A percentile compares a stretch with the other conserved stretches of the same genome.
These are phyloP conservation scores for Lydus trimaculatus DNA, from an alignment of 2,888 invertebrate species.

Conservation along the genomic window DNA sequence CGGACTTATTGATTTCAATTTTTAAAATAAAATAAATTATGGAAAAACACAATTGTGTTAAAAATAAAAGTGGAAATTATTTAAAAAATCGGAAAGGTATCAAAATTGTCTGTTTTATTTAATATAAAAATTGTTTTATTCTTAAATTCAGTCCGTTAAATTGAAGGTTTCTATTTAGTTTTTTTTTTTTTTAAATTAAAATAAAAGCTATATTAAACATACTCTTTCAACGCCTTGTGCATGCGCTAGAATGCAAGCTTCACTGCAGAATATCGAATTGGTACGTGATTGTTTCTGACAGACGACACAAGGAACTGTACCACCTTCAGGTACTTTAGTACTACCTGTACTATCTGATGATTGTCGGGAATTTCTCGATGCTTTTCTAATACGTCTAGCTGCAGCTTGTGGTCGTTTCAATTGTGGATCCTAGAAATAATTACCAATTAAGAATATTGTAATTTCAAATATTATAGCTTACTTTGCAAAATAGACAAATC, in stretches of 20 bases:
- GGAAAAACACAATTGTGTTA: background rate
- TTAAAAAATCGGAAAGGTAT: background rate
- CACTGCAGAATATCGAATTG: constrained; percentile 90
- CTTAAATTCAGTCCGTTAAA: constrained; percentile 10
- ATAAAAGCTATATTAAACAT: constrained; percentile 26
- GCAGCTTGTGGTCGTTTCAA: constrained; percentile 57
- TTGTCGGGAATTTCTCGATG: constrained; percentile 52
- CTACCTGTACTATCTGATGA: constrained; percentile 53
- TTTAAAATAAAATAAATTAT: background rate
- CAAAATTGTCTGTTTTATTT: constrained; percentile 12
- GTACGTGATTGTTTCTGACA: constrained; percentile 78
- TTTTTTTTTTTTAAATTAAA: background rate
- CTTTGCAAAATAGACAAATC: constrained; percentile 87
- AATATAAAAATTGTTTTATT: constrained; percentile 8
- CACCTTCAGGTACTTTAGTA: constrained; percentile 30
- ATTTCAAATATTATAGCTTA: constrained; percentile 44
- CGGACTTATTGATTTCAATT: background rate
- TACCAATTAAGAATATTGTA: background rate
- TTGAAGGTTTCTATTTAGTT: background rate
- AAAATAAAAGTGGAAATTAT: background rate
- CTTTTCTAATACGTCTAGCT: constrained; percentile 56
- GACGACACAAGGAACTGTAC: constrained; percentile 69
- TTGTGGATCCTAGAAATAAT: constrained; percentile 47
- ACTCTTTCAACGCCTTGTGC: constrained; percentile 72
- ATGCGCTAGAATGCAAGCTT: constrained; percentile 85